Conservation (phyloP, 2,797 vertebrate genomes). For the Sylvilagus floridanus region DNA sequence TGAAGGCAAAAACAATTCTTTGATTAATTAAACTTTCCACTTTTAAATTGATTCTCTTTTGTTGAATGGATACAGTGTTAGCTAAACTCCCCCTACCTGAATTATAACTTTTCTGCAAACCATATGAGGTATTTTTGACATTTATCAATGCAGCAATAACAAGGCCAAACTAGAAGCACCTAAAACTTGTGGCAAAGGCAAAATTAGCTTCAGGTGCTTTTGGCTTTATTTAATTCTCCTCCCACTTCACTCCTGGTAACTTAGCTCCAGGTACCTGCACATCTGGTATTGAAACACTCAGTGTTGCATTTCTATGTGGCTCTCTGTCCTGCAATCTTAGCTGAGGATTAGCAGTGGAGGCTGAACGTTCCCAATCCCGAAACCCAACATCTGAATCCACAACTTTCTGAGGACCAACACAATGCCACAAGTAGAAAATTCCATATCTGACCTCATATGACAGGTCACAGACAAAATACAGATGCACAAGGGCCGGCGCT, state of each 20-base stretch:
- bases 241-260: not conserved
- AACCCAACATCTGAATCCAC: not conserved
- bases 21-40: conserved; percentile 50
- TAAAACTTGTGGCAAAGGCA: not conserved
- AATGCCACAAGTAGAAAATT: not conserved
- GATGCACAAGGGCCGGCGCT: too few relatives aligned
- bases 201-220: not conserved
- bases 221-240: not conserved
- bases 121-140: not conserved
- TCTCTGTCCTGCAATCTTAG: not conserved
- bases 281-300: not conserved
- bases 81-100: not conserved
- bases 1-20: conserved; percentile 31
- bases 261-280: not conserved
- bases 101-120: not conserved
- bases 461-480: not conserved
- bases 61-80: not conserved
- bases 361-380: not conserved
- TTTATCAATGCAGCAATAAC: not conserved
- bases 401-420: not conserved
- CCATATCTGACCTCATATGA: not conserved
- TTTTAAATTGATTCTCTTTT: conserved; percentile 38
- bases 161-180: not conserved
- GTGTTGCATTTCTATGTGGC: not conserved
- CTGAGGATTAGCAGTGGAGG: not conserved